phyloP scores from a whole-genome alignment of 2,113 vertebrate genomes.

The Strigops habroptila region DNA sequence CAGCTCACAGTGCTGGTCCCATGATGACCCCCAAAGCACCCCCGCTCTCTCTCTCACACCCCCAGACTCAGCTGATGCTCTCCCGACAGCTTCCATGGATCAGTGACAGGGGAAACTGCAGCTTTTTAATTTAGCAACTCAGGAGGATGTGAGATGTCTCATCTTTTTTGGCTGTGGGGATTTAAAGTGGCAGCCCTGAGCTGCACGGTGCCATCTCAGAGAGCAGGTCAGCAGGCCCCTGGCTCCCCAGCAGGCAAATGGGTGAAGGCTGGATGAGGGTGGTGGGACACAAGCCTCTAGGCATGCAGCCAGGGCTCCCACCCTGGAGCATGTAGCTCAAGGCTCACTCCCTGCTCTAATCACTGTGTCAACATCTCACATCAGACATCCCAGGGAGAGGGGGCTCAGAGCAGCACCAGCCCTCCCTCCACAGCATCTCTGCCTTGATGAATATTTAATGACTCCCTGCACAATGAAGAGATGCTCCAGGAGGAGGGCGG shows the following conservation, averaged over 20 bases:
- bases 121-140: slow-evolving; percentile 5
- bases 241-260: accelerated
- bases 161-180: neutral
- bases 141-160: neutral
- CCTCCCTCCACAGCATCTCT: neutral
- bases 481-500: neutral
- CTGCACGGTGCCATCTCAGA: neutral
- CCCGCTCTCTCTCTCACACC: neutral
- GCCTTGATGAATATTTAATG: slow-evolving; percentile 47
- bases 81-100: neutral
- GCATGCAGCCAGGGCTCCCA: accelerated
- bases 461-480: neutral
- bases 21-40: neutral
- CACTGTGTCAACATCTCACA: neutral
- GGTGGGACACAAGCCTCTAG: neutral
- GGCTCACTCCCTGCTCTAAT: slow-evolving; percentile 3
- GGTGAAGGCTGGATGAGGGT: neutral
- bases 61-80: accelerated
- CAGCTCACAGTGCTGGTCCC: neutral
- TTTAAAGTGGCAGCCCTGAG: neutral
- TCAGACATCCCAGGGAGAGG: neutral
- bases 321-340: neutral
- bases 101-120: neutral
- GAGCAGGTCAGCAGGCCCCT: neutral
- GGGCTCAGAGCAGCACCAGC: neutral